These are phyloP conservation scores for Zaprionus africanus DNA, from an alignment of 1,140 invertebrate genomes.

Conservation along the genomic window DNA sequence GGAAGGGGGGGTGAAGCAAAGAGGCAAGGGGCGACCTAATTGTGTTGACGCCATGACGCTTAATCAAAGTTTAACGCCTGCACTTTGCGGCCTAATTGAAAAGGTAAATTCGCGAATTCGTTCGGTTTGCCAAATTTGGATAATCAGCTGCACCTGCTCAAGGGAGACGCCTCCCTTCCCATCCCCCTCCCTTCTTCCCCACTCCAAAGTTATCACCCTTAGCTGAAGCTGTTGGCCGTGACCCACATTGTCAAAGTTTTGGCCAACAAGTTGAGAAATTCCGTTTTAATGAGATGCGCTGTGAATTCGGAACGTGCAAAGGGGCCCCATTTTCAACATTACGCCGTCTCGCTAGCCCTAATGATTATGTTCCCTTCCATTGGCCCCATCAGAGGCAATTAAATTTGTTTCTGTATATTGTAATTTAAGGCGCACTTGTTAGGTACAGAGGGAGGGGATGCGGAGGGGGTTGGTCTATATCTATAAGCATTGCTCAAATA, in stretches of 20 bases:
- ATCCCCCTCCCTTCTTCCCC: not conserved
- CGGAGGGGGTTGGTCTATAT: not conserved
- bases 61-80: slow-evolving; percentile 72
- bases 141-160: slow-evolving; percentile 32
- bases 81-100: slow-evolving; percentile 67
- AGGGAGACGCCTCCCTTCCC: not conserved
- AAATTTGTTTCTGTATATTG: not conserved
- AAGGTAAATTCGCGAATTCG: slow-evolving; percentile 62
- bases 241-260: slow-evolving; percentile 56
- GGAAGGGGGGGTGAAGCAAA: not conserved
- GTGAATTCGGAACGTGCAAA: slow-evolving; percentile 30
- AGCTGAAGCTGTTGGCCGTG: slow-evolving; percentile 56
- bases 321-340: not conserved
- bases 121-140: slow-evolving; percentile 49
- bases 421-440: not conserved
- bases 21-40: slow-evolving; percentile 52
- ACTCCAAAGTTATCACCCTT: slow-evolving; percentile 20
- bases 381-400: slow-evolving; percentile 11
- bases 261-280: slow-evolving; percentile 60
- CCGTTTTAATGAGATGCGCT: slow-evolving; percentile 76
- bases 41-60: slow-evolving; percentile 72
- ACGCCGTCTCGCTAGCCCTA: not conserved
- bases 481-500: slow-evolving; percentile 25
- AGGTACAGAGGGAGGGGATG: not conserved
- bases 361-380: slow-evolving; percentile 5